A percentile compares a stretch with the other conserved stretches of the same genome.
These are phyloP conservation scores for Buphagus erythrorhynchus DNA, from an alignment of 2,797 vertebrate species.

Conservation along the genomic window DNA sequence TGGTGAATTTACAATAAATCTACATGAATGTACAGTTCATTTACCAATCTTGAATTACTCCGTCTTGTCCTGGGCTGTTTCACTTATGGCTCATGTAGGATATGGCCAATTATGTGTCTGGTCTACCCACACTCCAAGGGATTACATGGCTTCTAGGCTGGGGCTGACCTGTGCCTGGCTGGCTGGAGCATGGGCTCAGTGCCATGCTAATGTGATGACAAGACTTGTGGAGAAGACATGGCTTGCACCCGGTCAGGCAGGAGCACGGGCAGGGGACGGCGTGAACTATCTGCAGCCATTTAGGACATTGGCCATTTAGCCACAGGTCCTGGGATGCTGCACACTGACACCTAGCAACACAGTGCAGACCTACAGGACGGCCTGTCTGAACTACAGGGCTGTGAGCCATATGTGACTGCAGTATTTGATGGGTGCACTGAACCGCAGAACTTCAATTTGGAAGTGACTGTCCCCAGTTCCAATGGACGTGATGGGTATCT, in stretches of 20 bases:
- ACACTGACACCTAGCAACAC: background rate
- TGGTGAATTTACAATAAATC: slow-evolving; percentile 30
- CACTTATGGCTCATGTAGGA: background rate
- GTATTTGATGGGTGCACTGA: background rate
- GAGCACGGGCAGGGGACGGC: accelerated
- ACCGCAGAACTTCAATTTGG: background rate
- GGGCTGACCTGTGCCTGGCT: background rate
- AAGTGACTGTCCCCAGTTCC: background rate
- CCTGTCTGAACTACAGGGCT: background rate
- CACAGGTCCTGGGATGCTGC: background rate
- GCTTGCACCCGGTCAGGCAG: background rate
- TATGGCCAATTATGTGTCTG: background rate
- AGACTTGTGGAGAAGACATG: background rate
- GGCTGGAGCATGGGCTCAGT: background rate
- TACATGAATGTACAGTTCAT: slow-evolving; percentile 39
- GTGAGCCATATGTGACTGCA: background rate
- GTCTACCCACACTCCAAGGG: background rate
- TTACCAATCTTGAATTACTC: slow-evolving; percentile 17
- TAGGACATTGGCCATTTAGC: no score
- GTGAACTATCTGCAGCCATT: background rate
- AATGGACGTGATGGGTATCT: accelerated
- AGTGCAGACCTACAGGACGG: background rate
- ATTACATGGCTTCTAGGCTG: background rate
- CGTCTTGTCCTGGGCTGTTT: background rate
- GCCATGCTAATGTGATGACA: background rate